phyloP scores from a whole-genome alignment of 2,797 vertebrate species.

The Aotus griseimembra region DNA sequence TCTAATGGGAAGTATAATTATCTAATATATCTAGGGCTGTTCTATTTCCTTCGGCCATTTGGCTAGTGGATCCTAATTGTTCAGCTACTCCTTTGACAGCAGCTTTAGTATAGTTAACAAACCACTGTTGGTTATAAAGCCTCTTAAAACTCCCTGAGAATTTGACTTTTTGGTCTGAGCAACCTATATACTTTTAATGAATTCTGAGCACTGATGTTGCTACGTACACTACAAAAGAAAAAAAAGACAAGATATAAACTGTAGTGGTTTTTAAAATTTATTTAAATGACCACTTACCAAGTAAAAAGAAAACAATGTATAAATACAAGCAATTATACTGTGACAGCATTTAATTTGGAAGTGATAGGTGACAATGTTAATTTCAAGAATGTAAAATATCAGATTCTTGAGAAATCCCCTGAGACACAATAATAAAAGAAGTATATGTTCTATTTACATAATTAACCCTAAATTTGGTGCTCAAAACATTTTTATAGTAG shows the following conservation, averaged over 20 bases:
- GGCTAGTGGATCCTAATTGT: too few species aligned
- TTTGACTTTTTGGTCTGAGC: neutral
- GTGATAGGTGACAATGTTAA: neutral
- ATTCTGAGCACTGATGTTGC: neutral
- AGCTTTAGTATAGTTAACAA: too few species aligned
- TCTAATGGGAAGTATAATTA: too few species aligned
- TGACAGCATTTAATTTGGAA: slow-evolving; percentile 28
- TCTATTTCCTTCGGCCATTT: too few species aligned
- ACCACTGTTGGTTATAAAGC: too few species aligned
- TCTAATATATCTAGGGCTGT: too few species aligned
- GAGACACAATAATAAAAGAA: neutral
- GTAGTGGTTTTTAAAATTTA: neutral
- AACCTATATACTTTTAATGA: neutral
- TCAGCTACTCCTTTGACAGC: too few species aligned
- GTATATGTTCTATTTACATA: neutral
- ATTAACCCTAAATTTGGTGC: neutral
- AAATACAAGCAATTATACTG: neutral
- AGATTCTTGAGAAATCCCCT: neutral
- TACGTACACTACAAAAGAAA: neutral
- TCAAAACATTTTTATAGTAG: slow-evolving; percentile 14
- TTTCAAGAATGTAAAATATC: neutral
- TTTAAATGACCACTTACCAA: neutral
- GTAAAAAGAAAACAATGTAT: neutral
- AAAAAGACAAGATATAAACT: neutral
- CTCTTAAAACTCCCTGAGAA: neutral